phyloP scores from a whole-genome alignment of 2,113 vertebrate species.

The Ailuropoda melanoleuca region DNA sequence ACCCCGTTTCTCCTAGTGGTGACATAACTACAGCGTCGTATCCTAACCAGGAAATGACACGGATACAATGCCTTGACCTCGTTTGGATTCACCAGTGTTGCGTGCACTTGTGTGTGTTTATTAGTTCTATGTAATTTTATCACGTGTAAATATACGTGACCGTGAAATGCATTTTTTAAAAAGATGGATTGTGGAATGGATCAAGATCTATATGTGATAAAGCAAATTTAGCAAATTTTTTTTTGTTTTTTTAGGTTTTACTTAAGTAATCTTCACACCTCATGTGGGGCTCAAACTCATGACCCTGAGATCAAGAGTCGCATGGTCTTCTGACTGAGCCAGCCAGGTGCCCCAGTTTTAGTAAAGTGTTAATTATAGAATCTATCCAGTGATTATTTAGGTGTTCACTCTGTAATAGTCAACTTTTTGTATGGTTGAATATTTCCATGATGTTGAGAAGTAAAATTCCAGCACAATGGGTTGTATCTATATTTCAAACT shows the following conservation, averaged over 20 bases:
- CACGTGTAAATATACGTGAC: background rate
- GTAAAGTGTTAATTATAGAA: background rate
- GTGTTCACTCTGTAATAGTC: background rate
- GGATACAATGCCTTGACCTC: background rate
- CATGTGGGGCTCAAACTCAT: background rate
- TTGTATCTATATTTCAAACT: background rate
- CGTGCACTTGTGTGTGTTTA: background rate
- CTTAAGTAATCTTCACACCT: background rate
- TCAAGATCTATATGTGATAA: background rate
- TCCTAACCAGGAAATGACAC: background rate
- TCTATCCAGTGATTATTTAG: background rate
- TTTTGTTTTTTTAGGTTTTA: background rate
- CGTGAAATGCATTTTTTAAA: background rate
- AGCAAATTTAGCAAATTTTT: background rate
- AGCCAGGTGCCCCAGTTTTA: background rate
- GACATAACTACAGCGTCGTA: background rate
- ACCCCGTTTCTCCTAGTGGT: background rate
- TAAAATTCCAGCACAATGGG: background rate
- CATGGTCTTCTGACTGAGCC: background rate
- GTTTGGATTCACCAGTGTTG: background rate
- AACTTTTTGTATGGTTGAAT: background rate
- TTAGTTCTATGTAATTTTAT: background rate
- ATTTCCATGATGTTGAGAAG: background rate
- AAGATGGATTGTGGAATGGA: background rate
- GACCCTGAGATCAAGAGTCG: background rate